Evolutionary conservation across 1,140 invertebrate genomes (phyloP).

Genomic region (Liolophura sinensis): DNA sequence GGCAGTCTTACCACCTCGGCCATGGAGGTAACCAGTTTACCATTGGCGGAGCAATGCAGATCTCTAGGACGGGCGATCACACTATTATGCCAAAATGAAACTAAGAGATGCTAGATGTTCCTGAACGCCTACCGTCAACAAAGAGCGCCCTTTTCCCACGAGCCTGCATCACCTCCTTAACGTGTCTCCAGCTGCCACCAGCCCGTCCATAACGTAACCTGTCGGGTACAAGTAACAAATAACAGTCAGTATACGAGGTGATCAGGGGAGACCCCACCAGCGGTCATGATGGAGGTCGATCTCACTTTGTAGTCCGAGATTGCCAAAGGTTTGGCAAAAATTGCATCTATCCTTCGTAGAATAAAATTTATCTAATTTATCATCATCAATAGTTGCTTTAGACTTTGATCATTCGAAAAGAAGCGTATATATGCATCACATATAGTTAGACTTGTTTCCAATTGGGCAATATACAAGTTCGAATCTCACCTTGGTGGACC

Average conservation of each 20-base stretch:
- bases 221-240: too few species aligned
- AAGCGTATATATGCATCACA: too few species aligned
- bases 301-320: too few species aligned
- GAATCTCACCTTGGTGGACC: constrained; percentile 37
- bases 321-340: too few species aligned
- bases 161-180: constrained; percentile 47
- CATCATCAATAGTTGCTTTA: too few species aligned
- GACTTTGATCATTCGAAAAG: too few species aligned
- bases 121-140: constrained; percentile 39
- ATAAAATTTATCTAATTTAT: too few species aligned
- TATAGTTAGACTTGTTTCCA: neutral
- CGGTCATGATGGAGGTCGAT: neutral
- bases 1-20: too few species aligned
- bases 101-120: neutral
- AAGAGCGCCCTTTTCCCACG: constrained; percentile 42
- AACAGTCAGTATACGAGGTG: neutral
- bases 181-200: constrained; percentile 49
- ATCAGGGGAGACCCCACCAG: neutral
- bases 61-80: too few species aligned
- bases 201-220: constrained; percentile 44
- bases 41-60: too few species aligned
- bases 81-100: neutral
- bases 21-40: too few species aligned
- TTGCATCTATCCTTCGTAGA: too few species aligned
- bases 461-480: neutral